Base-by-base conservation (phyloP, 2,888 invertebrate species). In the Acleris laterana region DNA sequence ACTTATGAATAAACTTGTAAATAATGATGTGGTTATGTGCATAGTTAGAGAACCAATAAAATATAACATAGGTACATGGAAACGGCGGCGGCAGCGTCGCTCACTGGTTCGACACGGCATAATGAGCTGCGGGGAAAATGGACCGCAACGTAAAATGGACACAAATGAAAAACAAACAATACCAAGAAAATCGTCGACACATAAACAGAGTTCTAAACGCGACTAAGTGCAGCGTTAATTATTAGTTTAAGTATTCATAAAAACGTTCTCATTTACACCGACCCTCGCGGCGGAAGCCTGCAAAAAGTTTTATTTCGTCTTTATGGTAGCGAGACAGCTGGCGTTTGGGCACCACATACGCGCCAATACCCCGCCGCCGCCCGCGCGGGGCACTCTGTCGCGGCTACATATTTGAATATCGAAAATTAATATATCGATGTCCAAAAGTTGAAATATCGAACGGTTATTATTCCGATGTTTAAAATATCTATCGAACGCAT, bases 211-310 rank as follows among this genome's bases (percentile, higher is more conserved):
- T 84, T 83, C 82, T 84, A 84, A 84, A 83, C 83, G 82, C 77
- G 81, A 83, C 83, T 84, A 83, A 84, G 83, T 85, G 84, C 77
- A 75, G 81, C 80, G 86, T 85, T 88, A 87, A 88, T 88, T 88
- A 87, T 88, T 88, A 87, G 82, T 85, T 88, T 86, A 84, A 85
- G 85, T 87, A 84, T 87, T 83, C 85, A 87, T 86, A 87, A 87
- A 87, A 85, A 73, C 71, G 69, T 70, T 76, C 70, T 72, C 72
- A 70, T 75, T 71, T 73, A 72, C 72, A 70, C 68, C 63, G 66
- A 68, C 64, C 65, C 63, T 62, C 68, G 66, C 70, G 70, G 76
- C 76, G 77, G 77, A 78, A 77, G 74, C 71, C 65, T 70, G 74
- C 75, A 73, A 77, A 78, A 79, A 78, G 72, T 77, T 76, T 81